Base-by-base conservation (phyloP, 1,140 invertebrate genomes). In the Pteromalus puparum region DNA sequence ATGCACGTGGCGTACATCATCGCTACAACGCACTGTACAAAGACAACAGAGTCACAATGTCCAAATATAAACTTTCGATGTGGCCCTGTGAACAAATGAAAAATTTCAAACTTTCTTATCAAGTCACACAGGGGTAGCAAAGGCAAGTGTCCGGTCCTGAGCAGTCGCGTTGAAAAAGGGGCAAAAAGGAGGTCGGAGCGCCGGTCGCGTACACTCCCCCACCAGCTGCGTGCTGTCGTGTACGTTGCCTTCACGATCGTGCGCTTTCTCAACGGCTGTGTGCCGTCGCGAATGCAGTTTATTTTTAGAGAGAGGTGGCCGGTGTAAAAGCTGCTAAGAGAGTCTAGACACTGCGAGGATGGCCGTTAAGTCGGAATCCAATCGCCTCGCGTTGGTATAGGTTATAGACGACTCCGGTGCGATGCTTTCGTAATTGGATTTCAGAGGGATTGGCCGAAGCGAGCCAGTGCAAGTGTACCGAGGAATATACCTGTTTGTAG, bases 181-280 rank as follows among this genome's bases (percentile, higher is more conserved):
- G 38, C n/a, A 12, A 26, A 77, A 83, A 68, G 61, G 61, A 83
- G 81, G 81, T 68, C 81, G 61, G 42, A 30, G 75, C 46, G 38
- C 34, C 73, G n/a, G 61, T 34, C 48, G 2, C 28, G 73, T 38
- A 75, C 18, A 34, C 70, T 75, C 53, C 48, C 28, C 48, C 42
- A n/a, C 34, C 73, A 42, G 10, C 34, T 30, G 72, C 15, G 26
- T n/a, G n/a, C 7, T 28, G 24, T 26, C 30, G 21, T 28, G 13
- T 61, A 53, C 26, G 28, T 77, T 30, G 24, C 42, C 74, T 74
- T 21, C 13, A 4, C 42, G 73, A n/a, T 21, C 42, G 38, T 18
- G 24, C 48, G 75, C 48, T 53, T 77, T 77, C 53, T 77, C 48
- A 15, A 48, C 46, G 30, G 38, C 38, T 24, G 5, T 12, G 38